A percentile compares a stretch with the other conserved stretches of the same genome.
These are phyloP conservation scores for Drosophila kohkoa DNA, from an alignment of 1,140 invertebrate genomes.

Conservation along the genomic window DNA sequence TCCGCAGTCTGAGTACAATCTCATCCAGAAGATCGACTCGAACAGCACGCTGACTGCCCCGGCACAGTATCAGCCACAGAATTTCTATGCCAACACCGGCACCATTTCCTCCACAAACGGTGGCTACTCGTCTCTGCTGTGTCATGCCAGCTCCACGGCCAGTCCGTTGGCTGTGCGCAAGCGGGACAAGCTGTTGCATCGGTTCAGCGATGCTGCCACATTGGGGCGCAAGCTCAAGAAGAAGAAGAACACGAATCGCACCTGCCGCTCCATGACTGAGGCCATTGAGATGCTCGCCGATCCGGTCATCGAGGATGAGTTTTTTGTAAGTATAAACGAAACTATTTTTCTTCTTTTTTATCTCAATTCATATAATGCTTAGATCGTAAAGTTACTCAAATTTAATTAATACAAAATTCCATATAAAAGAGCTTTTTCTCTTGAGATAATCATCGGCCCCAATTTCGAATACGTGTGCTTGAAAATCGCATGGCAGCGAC, in stretches of 20 bases:
- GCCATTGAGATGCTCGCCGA: slow-evolving; percentile 84
- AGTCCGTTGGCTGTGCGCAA: slow-evolving; percentile 80
- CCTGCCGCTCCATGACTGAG: slow-evolving; percentile 83
- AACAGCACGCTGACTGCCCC: slow-evolving; percentile 74
- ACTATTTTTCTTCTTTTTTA: neutral
- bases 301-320: slow-evolving; percentile 84
- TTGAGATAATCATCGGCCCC: neutral
- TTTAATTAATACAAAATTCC: slow-evolving; percentile 24
- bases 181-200: slow-evolving; percentile 80
- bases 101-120: slow-evolving; percentile 71
- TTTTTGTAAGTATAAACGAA: slow-evolving; percentile 83
- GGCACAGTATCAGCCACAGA: slow-evolving; percentile 78
- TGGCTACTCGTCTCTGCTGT: slow-evolving; percentile 79
- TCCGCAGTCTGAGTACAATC: slow-evolving; percentile 82
- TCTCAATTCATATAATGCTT: neutral
- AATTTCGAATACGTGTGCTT: neutral
- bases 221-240: slow-evolving; percentile 81
- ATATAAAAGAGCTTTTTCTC: neutral
- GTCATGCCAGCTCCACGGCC: slow-evolving; percentile 73
- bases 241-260: slow-evolving; percentile 83
- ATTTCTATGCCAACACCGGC: slow-evolving; percentile 77
- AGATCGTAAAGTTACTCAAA: neutral
- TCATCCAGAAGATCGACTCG: slow-evolving; percentile 81
- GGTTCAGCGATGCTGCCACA: slow-evolving; percentile 84
- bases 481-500: neutral